Evolutionary conservation across 2,888 invertebrate species (phyloP).

Genomic region (Drosophila affinis): DNA sequence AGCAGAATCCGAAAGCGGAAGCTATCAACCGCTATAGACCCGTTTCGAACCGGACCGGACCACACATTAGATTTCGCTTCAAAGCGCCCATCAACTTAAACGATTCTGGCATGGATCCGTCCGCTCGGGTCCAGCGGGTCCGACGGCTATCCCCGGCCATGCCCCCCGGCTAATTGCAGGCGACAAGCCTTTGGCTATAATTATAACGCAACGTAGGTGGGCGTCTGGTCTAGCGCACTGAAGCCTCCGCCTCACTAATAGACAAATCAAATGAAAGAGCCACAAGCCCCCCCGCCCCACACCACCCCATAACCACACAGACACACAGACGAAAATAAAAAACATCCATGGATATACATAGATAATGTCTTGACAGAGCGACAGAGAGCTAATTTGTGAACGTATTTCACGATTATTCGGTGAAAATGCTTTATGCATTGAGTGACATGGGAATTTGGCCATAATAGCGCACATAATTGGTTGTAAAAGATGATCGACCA

Average conservation of each 20-base stretch:
- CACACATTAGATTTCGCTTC: conserved; percentile 58
- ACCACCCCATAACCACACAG: background rate
- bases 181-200: conserved; percentile 76
- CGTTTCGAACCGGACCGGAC: conserved; percentile 13
- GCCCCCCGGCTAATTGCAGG: conserved; percentile 60
- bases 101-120: conserved; percentile 46
- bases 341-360: conserved; percentile 2
- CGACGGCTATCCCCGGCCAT: conserved; percentile 22
- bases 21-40: conserved; percentile 13
- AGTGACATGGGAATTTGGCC: conserved; percentile 78
- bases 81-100: conserved; percentile 72
- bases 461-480: conserved; percentile 77
- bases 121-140: conserved; percentile 56
- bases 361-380: conserved; percentile 32
- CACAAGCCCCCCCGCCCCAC: conserved; percentile 12
- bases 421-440: conserved; percentile 66
- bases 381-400: conserved; percentile 73
- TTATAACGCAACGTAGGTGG: conserved; percentile 75
- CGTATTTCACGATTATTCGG: conserved; percentile 62
- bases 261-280: conserved; percentile 65
- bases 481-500: conserved; percentile 51
- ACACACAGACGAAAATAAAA: too few relatives aligned
- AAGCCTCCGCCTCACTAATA: conserved; percentile 53
- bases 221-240: conserved; percentile 51
- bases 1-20: conserved; percentile 28